Conservation (phyloP, 1,140 invertebrate species). For the Teleogryllus occipitalis region DNA sequence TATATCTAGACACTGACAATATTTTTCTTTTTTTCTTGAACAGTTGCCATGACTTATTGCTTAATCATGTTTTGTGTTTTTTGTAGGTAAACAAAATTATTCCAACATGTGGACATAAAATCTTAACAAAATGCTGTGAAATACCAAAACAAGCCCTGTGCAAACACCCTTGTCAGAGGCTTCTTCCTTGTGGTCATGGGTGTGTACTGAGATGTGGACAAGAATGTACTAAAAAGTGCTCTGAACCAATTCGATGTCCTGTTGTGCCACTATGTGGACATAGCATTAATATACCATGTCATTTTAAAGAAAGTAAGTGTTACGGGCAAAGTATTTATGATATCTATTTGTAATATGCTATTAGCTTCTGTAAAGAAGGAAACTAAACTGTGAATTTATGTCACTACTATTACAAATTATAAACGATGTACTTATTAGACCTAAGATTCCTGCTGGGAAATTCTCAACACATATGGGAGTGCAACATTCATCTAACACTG, state of each 20-base stretch:
- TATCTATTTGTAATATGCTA: too few species aligned
- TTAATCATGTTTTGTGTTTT: neutral
- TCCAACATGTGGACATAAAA: conserved; percentile 36
- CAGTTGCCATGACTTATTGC: neutral
- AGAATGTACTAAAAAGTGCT: conserved; percentile 35
- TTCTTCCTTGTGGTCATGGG: conserved; percentile 38
- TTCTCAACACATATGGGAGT: too few species aligned
- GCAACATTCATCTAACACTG: too few species aligned
- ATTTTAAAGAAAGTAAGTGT: conserved; percentile 4
- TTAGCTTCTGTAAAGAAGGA: too few species aligned
- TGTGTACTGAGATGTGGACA: conserved; percentile 36
- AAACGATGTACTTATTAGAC: too few species aligned
- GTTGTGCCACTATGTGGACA: conserved; percentile 38
- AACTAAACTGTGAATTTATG: too few species aligned
- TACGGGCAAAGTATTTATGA: too few species aligned
- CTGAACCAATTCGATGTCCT: conserved; percentile 24
- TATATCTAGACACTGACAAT: too few species aligned
- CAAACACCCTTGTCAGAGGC: conserved; percentile 31
- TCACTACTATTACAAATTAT: too few species aligned
- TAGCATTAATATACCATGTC: conserved; percentile 36
- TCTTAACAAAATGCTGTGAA: conserved; percentile 33
- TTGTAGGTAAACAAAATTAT: conserved; percentile 40
- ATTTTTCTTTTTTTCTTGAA: too few species aligned
- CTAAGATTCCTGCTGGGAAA: too few species aligned
- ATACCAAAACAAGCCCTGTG: conserved; percentile 31